These are phyloP conservation scores for Anhinga rufa DNA, from an alignment of 2,113 vertebrate genomes.

Conservation along the genomic window DNA sequence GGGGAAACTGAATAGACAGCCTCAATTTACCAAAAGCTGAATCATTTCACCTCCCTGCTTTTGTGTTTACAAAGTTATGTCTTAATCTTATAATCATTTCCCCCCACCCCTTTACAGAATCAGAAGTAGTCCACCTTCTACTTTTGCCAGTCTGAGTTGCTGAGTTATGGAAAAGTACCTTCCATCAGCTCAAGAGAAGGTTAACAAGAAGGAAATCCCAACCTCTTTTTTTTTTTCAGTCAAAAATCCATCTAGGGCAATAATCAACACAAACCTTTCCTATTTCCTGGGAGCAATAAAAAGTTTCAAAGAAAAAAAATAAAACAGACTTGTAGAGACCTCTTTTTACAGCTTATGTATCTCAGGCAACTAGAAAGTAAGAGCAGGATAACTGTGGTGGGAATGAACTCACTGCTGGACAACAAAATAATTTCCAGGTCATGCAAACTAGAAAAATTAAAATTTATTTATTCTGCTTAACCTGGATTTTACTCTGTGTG, in stretches of 20 bases:
- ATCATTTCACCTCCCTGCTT: neutral
- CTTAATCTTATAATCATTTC: neutral
- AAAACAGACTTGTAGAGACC: neutral
- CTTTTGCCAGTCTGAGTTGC: neutral
- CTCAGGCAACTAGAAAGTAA: neutral
- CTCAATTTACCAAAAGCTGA: neutral
- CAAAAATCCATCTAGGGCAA: neutral
- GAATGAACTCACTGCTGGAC: neutral
- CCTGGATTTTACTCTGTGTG: neutral
- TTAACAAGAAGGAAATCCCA: neutral
- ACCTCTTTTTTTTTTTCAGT: neutral
- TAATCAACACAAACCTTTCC: neutral
- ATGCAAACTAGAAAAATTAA: neutral
- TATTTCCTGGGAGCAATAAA: neutral
- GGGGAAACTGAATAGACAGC: neutral
- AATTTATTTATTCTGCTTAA: neutral
- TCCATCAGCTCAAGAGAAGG: neutral
- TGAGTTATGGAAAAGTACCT: neutral
- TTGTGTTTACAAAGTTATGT: neutral
- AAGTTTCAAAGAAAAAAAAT: neutral
- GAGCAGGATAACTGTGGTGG: neutral
- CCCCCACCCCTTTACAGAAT: neutral
- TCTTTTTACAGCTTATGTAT: neutral
- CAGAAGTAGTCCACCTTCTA: neutral
- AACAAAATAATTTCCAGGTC: neutral